Evolutionary conservation across 2,113 vertebrate genomes (phyloP).

Genomic region (Psephotus haematonotus): DNA sequence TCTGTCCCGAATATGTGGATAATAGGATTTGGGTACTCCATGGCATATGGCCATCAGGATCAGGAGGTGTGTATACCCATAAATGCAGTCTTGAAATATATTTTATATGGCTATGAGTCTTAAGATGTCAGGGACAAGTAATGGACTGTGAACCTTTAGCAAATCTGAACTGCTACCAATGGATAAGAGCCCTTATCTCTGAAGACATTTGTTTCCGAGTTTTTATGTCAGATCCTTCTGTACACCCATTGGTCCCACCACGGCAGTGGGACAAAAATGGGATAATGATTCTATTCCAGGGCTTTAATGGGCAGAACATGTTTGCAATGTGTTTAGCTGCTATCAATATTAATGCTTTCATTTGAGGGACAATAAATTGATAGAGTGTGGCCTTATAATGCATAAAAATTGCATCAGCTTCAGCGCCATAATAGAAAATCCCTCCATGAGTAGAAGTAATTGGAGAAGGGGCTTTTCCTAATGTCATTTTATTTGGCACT

Average conservation of each 20-base stretch:
- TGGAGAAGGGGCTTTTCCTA: neutral
- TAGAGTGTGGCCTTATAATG: constrained; percentile 40
- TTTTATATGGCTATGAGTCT: neutral
- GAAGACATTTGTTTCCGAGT: neutral
- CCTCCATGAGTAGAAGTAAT: neutral
- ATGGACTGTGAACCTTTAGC: neutral
- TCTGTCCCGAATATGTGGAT: neutral
- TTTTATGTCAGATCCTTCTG: neutral
- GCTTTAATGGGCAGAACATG: constrained; percentile 48
- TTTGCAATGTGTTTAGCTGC: constrained; percentile 55
- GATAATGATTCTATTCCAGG: constrained; percentile 5
- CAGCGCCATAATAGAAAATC: neutral
- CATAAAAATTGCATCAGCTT: constrained; percentile 57
- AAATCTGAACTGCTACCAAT: neutral
- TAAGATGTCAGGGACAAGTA: neutral
- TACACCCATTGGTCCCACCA: neutral
- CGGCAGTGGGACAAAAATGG: neutral
- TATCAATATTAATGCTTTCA: constrained; percentile 52
- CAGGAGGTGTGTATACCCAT: neutral
- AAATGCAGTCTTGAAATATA: neutral
- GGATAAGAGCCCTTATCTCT: neutral
- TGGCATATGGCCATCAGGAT: neutral
- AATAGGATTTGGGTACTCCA: neutral
- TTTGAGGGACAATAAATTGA: constrained; percentile 59
- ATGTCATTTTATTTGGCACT: neutral